Evolutionary conservation across 2,113 vertebrate genomes (phyloP).

Genomic region (Oxyruncus cristatus): DNA sequence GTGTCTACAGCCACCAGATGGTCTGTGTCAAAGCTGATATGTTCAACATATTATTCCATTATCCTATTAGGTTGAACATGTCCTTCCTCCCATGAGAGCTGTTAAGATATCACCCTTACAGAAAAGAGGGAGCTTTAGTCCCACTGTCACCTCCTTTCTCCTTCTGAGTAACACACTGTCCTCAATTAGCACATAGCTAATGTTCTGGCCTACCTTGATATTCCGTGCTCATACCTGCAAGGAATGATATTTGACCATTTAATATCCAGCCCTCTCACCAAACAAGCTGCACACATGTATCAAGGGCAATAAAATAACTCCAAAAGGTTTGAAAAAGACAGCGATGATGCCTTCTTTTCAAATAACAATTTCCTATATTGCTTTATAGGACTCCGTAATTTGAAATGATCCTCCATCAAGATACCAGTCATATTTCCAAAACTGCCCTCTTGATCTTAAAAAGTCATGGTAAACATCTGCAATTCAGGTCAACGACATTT

Average conservation of each 20-base stretch:
- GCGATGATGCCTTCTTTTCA: background rate
- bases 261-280: background rate
- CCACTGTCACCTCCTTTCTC: conserved; percentile 18
- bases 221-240: background rate
- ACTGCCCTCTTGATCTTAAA: background rate
- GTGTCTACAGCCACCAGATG: conserved; percentile 73
- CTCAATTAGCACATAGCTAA: background rate
- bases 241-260: background rate
- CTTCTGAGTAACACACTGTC: background rate
- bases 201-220: background rate
- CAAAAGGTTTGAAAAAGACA: background rate
- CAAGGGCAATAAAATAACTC: background rate
- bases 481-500: conserved; percentile 45
- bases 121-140: conserved; percentile 31
- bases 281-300: background rate
- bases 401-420: background rate
- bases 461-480: conserved; percentile 24
- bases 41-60: conserved; percentile 74
- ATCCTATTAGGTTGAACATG: conserved; percentile 74
- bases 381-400: background rate
- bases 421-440: background rate
- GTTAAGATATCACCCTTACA: conserved; percentile 51
- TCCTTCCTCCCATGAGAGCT: conserved; percentile 74
- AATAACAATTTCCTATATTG: background rate
- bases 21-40: conserved; percentile 64